These are phyloP conservation scores for Apis cerana DNA, from an alignment of 1,140 invertebrate species.

Conservation along the genomic window DNA sequence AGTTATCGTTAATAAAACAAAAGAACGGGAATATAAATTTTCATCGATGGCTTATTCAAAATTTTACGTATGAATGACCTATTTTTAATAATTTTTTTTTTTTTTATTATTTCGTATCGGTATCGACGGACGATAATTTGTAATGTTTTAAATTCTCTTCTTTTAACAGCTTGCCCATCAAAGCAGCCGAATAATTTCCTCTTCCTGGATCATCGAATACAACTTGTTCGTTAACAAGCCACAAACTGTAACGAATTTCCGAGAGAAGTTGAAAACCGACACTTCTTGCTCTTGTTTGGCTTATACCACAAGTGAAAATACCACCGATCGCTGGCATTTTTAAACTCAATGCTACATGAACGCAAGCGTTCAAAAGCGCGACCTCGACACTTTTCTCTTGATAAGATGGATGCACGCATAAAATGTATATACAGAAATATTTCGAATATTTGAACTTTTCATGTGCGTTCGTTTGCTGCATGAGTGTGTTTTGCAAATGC, in stretches of 20 bases:
- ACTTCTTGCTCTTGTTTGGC: slow-evolving; percentile 79
- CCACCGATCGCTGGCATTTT: slow-evolving; percentile 80
- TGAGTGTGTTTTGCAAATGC: slow-evolving; percentile 71
- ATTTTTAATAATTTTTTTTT: no score
- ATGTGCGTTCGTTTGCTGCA: slow-evolving; percentile 74
- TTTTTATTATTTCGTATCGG: no score
- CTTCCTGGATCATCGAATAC: slow-evolving; percentile 83
- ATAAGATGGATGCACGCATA: slow-evolving; percentile 78
- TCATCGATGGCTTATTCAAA: no score
- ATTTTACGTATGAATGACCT: no score
- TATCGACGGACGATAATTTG: background rate
- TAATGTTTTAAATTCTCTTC: background rate
- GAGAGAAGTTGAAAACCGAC: slow-evolving; percentile 80
- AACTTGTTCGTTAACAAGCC: slow-evolving; percentile 80
- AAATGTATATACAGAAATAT: slow-evolving; percentile 73
- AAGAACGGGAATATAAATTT: no score
- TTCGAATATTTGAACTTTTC: slow-evolving; percentile 65
- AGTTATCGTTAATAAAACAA: no score
- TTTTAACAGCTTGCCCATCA: slow-evolving; percentile 78
- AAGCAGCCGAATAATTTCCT: slow-evolving; percentile 83
- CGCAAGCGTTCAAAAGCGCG: slow-evolving; percentile 79
- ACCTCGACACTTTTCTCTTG: slow-evolving; percentile 74
- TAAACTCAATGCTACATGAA: slow-evolving; percentile 78
- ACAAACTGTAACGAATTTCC: slow-evolving; percentile 83
- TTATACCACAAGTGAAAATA: slow-evolving; percentile 80